Evolutionary conservation across 2,888 invertebrate genomes (phyloP), one percentile per base, ranked within the genome.

Genomic region (Nomada fabriciana): DNA sequence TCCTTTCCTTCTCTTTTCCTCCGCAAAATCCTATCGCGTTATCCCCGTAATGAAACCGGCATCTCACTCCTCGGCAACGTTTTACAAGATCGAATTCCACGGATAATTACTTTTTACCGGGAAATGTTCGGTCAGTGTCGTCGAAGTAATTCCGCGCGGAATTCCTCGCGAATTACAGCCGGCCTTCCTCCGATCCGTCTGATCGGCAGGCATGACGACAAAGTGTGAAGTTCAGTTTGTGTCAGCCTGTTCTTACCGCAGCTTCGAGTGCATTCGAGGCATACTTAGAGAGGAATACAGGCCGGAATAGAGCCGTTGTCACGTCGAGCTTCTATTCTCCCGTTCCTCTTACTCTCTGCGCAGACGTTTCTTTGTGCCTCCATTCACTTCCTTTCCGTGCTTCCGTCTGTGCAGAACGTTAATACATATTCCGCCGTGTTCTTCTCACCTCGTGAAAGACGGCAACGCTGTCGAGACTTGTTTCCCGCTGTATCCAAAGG

Each of bases 61-160:
- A 53, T 69, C n/a, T 47, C 67, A 13, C 7, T 43, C 57, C 18
- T n/a, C 15, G 59, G 59, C 73, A 23, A 25, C n/a, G 20, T 7
- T 42, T n/a, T 57, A 71, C 76, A 71, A 68, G 67, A 47, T 15
- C 53, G 20, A 23, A 23, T 29, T 74, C 55, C 63, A 65, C 65
- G 52, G 73, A 23, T 76, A 78, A 82, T 84, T 73, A 78, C 42
- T 23, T 29, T 4, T 15, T 10, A 25, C 67, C 36, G 25, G 43
- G n/a, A 53, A 72, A 75, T 42, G 23, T 61, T 64, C 73, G 18
- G 20, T 60, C 25, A 61, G 47, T 63, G 55, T 76, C 42, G 78
- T 79, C 64, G 57, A 82, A 65, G 69, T 72, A 82, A 79, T 60
- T 53, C 47, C 25, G 52, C 10, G 2, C 23, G 52, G 42, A 13